Evolutionary conservation across 2,113 vertebrate species (phyloP).

Genomic region (Alouatta palliata): DNA sequence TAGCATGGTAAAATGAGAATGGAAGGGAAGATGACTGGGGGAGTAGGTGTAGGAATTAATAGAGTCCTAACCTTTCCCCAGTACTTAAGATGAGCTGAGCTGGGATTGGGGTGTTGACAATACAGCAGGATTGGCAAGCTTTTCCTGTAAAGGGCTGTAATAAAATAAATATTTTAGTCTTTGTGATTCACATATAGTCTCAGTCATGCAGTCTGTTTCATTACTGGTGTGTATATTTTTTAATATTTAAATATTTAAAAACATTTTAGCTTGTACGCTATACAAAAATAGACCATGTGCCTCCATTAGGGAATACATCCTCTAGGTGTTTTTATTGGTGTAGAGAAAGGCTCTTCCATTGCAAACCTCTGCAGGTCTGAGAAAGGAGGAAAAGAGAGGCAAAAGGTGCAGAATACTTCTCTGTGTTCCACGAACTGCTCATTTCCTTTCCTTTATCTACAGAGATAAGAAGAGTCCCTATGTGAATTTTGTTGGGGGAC

Average conservation of each 20-base stretch:
- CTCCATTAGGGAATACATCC: not conserved
- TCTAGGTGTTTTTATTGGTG: not conserved
- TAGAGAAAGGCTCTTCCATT: not conserved
- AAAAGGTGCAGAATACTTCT: not conserved
- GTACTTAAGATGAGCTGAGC: not conserved
- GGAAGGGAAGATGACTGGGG: not conserved
- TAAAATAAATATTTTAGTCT: not conserved
- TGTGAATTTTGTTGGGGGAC: not conserved
- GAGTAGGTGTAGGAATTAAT: not conserved
- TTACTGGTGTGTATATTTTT: not conserved
- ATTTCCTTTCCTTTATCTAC: not conserved
- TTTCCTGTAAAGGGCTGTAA: not conserved
- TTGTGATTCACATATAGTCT: not conserved
- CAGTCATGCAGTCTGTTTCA: not conserved
- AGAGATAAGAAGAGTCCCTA: not conserved
- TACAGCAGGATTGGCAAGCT: not conserved
- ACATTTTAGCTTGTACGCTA: not conserved
- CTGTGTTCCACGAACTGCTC: not conserved
- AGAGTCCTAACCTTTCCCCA: not conserved
- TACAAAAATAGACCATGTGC: not conserved
- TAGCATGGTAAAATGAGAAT: not conserved
- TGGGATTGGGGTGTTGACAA: not conserved
- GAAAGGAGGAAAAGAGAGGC: not conserved
- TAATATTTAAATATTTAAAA: no score
- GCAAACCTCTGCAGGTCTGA: not conserved